These are phyloP conservation scores for Heliconius sara DNA, from an alignment of 2,888 invertebrate species.

Conservation along the genomic window DNA sequence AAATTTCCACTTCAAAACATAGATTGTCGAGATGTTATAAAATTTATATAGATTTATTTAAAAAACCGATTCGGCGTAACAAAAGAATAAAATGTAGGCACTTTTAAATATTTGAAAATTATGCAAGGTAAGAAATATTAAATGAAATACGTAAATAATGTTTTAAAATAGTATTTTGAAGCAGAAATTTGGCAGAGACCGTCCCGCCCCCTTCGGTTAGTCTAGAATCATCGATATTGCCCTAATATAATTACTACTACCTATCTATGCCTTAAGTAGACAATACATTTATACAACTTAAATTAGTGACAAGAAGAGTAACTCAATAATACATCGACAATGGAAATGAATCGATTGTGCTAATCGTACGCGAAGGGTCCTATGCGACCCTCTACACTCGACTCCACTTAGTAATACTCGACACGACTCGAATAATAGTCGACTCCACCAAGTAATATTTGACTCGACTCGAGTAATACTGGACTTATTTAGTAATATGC, in stretches of 20 bases:
- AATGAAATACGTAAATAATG: neutral
- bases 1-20: slow-evolving; percentile 11
- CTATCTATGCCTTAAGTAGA: slow-evolving; percentile 81
- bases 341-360: slow-evolving; percentile 76
- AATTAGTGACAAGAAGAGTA: slow-evolving; percentile 83
- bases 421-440: slow-evolving; percentile 8
- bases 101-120: slow-evolving; percentile 7
- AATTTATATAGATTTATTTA: slow-evolving; percentile 4
- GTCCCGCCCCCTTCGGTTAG: slow-evolving; percentile 54
- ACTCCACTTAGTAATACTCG: slow-evolving; percentile 9
- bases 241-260: slow-evolving; percentile 80
- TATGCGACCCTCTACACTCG: slow-evolving; percentile 48
- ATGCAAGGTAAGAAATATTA: slow-evolving; percentile 1
- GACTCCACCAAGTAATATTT: neutral
- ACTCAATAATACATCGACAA: slow-evolving; percentile 72
- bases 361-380: slow-evolving; percentile 71
- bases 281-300: slow-evolving; percentile 83
- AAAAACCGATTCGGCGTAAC: neutral
- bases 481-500: slow-evolving; percentile 24
- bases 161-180: slow-evolving; percentile 16
- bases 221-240: slow-evolving; percentile 72
- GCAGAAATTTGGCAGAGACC: slow-evolving; percentile 35
- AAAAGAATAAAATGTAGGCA: slow-evolving; percentile 14
- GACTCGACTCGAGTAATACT: slow-evolving; percentile 10
- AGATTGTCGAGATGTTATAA: neutral